A percentile compares a stretch with the other conserved stretches of the same genome.
Evolutionary conservation across 2,113 vertebrate species (phyloP).

Genomic region (Galemys pyrenaicus): DNA sequence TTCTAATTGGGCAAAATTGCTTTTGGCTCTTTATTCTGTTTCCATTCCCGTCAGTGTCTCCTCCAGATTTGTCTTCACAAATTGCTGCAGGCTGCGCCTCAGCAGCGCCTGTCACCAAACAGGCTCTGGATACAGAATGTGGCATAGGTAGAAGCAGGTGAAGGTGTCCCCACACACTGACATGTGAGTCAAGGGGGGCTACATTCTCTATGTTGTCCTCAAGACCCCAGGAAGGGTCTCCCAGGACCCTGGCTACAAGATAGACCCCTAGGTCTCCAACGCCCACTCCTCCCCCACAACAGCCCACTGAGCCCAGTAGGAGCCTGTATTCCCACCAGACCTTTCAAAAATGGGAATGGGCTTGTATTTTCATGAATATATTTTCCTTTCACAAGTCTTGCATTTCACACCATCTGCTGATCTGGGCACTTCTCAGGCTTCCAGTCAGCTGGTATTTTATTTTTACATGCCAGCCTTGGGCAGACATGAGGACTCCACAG

Average conservation of each 20-base stretch:
- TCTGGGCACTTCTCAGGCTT: slow-evolving; percentile 62
- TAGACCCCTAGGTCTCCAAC: not conserved
- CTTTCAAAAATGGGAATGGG: slow-evolving; percentile 44
- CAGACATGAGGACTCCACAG: slow-evolving; percentile 43
- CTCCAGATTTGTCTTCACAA: not conserved
- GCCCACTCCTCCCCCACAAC: not conserved
- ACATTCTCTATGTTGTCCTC: not conserved
- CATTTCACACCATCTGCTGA: slow-evolving; percentile 73
- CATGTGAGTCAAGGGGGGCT: rapidly evolving
- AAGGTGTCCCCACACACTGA: not conserved
- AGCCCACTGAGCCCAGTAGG: not conserved
- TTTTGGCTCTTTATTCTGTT: not conserved
- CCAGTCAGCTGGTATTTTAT: slow-evolving; percentile 69
- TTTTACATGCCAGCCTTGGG: slow-evolving; percentile 72
- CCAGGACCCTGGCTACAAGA: rapidly evolving
- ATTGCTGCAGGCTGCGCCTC: not conserved
- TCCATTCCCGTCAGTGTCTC: not conserved
- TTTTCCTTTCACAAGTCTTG: slow-evolving; percentile 65
- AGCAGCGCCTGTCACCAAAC: not conserved
- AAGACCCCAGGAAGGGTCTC: no score
- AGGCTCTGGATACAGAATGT: not conserved
- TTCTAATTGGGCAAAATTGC: not conserved
- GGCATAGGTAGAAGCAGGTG: no score
- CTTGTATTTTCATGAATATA: slow-evolving; percentile 56
- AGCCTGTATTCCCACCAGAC: slow-evolving; percentile 40